These are phyloP conservation scores for Rhinophrynus dorsalis DNA, from an alignment of 2,797 vertebrate species.

Conservation along the genomic window DNA sequence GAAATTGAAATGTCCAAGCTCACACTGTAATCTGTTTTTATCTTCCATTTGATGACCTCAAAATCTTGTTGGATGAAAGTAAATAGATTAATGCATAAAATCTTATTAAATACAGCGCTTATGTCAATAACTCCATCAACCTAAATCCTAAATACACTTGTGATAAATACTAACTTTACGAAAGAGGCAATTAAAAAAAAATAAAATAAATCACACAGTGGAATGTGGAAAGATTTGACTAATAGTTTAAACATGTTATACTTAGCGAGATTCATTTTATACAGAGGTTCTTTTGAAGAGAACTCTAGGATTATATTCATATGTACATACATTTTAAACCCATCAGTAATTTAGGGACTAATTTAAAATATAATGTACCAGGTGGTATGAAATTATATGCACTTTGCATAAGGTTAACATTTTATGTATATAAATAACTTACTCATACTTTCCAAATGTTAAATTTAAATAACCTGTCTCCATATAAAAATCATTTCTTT, in stretches of 20 bases:
- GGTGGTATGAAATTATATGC: conserved; percentile 36
- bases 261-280: neutral
- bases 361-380: conserved; percentile 9
- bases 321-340: conserved; percentile 54
- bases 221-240: conserved; percentile 38
- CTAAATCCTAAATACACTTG: neutral
- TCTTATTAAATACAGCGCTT: no score
- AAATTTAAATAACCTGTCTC: conserved; percentile 37
- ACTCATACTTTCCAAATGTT: conserved; percentile 22
- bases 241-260: conserved; percentile 2
- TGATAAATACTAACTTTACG: neutral
- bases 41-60: neutral
- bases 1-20: neutral
- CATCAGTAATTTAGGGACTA: conserved; percentile 9
- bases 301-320: neutral
- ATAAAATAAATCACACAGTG: conserved; percentile 20
- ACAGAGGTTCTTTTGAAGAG: neutral
- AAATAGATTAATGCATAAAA: no score
- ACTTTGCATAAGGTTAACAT: conserved; percentile 33
- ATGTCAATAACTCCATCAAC: neutral
- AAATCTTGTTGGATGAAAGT: neutral
- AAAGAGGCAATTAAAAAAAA: neutral
- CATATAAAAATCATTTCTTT: conserved; percentile 42
- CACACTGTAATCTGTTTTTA: neutral
- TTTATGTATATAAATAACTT: conserved; percentile 43